Percentiles rank a stretch among this genome's conserved stretches.
These are phyloP conservation scores for Stichodactyla helianthus DNA, from an alignment of 64 coral and sea anemone species.

Conservation along the genomic window DNA sequence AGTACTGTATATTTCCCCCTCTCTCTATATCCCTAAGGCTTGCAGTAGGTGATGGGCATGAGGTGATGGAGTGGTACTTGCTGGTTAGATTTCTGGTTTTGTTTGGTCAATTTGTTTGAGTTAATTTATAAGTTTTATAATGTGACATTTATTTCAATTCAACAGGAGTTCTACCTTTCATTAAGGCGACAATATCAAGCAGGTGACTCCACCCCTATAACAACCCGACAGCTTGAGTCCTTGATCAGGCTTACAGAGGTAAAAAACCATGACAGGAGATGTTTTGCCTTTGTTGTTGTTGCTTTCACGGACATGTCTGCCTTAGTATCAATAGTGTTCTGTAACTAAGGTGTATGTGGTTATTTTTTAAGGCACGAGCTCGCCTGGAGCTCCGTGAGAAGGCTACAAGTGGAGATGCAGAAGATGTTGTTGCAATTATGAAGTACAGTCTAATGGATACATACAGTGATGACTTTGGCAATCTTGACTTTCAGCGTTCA, in stretches of 20 bases:
- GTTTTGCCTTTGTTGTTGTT: not conserved
- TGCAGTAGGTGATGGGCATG: too few species aligned
- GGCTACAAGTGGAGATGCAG: slow-evolving; percentile 69
- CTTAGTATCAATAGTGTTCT: not conserved
- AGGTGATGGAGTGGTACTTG: too few species aligned
- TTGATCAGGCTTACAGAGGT: slow-evolving; percentile 96
- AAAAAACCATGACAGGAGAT: not conserved
- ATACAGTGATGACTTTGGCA: slow-evolving; percentile 78
- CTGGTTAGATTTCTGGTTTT: too few species aligned
- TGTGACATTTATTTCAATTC: slow-evolving; percentile 9
- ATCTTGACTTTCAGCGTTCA: slow-evolving; percentile 81
- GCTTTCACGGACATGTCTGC: too few species aligned
- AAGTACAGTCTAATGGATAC: slow-evolving; percentile 88
- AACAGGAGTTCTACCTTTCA: slow-evolving; percentile 85
- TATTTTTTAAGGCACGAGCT: slow-evolving; percentile 51
- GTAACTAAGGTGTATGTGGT: not conserved
- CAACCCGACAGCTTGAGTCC: slow-evolving; percentile 92
- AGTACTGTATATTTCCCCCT: too few species aligned
- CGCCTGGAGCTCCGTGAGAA: slow-evolving; percentile 90
- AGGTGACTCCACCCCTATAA: slow-evolving; percentile 80
- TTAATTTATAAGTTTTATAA: not conserved
- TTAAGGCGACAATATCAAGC: slow-evolving; percentile 78
- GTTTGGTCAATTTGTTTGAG: not conserved
- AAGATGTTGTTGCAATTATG: slow-evolving; percentile 95
- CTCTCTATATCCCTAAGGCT: too few species aligned